Evolutionary conservation across 2,888 invertebrate species (phyloP), one percentile per base, ranked within the genome.

Genomic region (Amiota communis): DNA sequence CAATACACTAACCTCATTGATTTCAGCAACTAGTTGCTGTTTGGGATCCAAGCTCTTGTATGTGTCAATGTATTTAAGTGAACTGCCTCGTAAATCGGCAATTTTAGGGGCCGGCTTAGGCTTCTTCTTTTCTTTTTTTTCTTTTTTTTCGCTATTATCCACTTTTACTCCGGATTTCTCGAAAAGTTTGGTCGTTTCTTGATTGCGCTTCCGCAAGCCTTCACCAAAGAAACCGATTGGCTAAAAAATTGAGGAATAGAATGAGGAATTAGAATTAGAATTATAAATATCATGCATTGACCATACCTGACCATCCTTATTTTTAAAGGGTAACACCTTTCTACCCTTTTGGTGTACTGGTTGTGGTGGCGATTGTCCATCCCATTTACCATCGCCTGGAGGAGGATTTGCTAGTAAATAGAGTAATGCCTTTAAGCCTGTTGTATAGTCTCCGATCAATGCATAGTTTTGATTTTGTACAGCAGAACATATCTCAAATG

Each of bases 401-500:
- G 53, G 13, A 51, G 12, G 13, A 51, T 51, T n/a, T 51, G 53
- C 12, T 8, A n/a, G 13, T 6, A 51, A n/a, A 12, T n/a, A 51
- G 53, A 51, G 12, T n/a, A 12, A 51, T 51, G n/a, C 53, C 12
- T 10, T 96, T 13, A 99, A 91, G 0, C 98, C 98, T 0, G 94
- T 95, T 73, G 2, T 51, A n/a, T 51, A 51, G 53, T 51, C 53
- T 4, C 12, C 12, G 12, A 51, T 51, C 3, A 51, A 12, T n/a
- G 53, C 53, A 51, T 51, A 51, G 53, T 51, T 51, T 10, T 51
- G 53, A 51, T 51, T 51, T 51, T 51, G 53, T 51, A 12, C 3
- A 51, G 53, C 53, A 51, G 53, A 12, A 12, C 99, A 97, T 83
- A 96, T 95, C 92, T 99, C 99, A 0, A 99, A 91, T 0, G 96